Evolutionary conservation across 2,888 invertebrate genomes (phyloP).

Genomic region (Microctonus hyperodae): DNA sequence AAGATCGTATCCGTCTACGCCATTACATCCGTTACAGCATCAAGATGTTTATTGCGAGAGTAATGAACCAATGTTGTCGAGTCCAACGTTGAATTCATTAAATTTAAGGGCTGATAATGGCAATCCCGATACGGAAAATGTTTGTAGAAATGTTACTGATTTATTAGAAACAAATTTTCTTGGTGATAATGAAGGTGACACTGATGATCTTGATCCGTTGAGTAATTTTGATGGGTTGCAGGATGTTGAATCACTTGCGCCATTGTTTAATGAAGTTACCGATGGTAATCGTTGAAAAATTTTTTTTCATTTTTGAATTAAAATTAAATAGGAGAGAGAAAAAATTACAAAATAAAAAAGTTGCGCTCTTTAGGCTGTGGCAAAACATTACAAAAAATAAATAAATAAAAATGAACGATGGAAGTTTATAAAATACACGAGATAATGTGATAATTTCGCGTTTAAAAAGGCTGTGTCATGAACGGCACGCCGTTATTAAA

Average conservation of each 20-base stretch:
- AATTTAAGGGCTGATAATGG: conserved; percentile 48
- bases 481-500: conserved; percentile 15
- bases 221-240: conserved; percentile 59
- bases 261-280: conserved; percentile 60
- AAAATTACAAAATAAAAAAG: conserved; percentile 3
- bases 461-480: conserved; percentile 20
- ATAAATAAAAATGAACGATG: neutral
- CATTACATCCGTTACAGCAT: conserved; percentile 63
- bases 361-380: conserved; percentile 21
- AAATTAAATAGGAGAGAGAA: neutral
- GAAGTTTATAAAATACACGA: neutral
- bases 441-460: conserved; percentile 29
- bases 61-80: conserved; percentile 60
- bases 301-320: conserved; percentile 5
- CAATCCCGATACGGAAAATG: conserved; percentile 43
- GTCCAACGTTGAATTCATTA: conserved; percentile 56
- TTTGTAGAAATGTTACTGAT: conserved; percentile 58
- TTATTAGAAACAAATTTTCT: conserved; percentile 55
- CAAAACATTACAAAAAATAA: conserved; percentile 10
- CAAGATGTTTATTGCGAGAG: conserved; percentile 51
- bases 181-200: conserved; percentile 50
- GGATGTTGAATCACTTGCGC: conserved; percentile 58
- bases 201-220: conserved; percentile 56
- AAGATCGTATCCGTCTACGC: conserved; percentile 81
- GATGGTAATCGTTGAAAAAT: conserved; percentile 58